These are phyloP conservation scores for Muscicapa striata DNA, from an alignment of 2,797 vertebrate species.

Conservation along the genomic window DNA sequence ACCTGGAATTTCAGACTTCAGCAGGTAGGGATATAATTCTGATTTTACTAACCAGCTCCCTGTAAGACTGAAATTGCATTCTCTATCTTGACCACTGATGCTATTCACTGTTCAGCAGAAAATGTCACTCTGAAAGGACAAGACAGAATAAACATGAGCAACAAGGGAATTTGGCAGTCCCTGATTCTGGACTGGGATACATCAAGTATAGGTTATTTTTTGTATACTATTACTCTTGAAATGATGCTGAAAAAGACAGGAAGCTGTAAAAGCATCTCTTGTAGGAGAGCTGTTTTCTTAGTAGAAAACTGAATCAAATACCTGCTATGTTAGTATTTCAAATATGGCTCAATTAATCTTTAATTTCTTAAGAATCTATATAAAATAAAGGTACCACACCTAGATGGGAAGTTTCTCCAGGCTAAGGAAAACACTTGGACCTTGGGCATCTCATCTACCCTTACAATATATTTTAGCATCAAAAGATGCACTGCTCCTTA, in stretches of 20 bases:
- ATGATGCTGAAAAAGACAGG: neutral
- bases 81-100: neutral
- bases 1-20: neutral
- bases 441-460: neutral
- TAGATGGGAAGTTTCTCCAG: neutral
- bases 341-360: neutral
- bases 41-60: neutral
- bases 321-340: neutral
- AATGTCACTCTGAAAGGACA: neutral
- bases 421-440: neutral
- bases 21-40: neutral
- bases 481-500: neutral
- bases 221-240: neutral
- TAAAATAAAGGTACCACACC: neutral
- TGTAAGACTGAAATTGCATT: neutral
- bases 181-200: neutral
- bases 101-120: neutral
- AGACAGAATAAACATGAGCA: neutral
- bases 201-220: neutral
- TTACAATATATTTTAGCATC: neutral
- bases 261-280: neutral
- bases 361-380: neutral
- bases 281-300: neutral
- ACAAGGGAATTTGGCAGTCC: neutral
- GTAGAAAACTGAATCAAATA: neutral